These are phyloP conservation scores for Sminthopsis crassicaudata DNA, from an alignment of 2,113 vertebrate genomes.

Conservation along the genomic window DNA sequence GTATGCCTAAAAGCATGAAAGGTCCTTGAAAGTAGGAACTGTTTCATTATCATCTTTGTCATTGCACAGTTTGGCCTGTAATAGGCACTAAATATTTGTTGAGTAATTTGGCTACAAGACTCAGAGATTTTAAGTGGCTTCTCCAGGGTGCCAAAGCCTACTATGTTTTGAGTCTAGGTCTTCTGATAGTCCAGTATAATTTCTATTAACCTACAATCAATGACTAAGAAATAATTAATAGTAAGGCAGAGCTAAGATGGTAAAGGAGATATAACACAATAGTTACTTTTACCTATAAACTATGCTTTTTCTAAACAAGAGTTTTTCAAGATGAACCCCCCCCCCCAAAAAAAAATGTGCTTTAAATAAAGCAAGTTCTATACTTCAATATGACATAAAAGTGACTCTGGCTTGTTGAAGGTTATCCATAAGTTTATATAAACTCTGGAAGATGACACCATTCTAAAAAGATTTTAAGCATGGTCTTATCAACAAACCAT, in stretches of 20 bases:
- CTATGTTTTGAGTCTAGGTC: neutral
- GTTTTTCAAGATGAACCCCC: neutral
- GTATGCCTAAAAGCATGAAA: neutral
- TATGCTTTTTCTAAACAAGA: neutral
- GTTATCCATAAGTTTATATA: neutral
- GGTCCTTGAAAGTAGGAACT: neutral
- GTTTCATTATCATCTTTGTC: neutral
- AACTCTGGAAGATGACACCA: neutral
- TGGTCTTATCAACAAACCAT: neutral
- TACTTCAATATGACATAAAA: neutral
- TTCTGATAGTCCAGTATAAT: neutral
- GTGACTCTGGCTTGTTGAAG: neutral
- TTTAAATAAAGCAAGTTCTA: neutral
- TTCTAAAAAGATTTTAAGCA: neutral
- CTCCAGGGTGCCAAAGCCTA: neutral
- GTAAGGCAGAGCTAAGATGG: too few species aligned
- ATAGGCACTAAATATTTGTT: neutral
- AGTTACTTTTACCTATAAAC: neutral
- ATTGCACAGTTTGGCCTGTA: neutral
- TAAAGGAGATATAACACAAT: neutral
- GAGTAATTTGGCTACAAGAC: neutral
- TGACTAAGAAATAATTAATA: neutral
- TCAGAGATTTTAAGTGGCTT: neutral
- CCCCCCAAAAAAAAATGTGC: neutral
- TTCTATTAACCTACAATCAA: neutral